Evolutionary conservation across 2,113 vertebrate species (phyloP), one percentile per base, ranked within the genome.

Genomic region (Myotis yumanensis): DNA sequence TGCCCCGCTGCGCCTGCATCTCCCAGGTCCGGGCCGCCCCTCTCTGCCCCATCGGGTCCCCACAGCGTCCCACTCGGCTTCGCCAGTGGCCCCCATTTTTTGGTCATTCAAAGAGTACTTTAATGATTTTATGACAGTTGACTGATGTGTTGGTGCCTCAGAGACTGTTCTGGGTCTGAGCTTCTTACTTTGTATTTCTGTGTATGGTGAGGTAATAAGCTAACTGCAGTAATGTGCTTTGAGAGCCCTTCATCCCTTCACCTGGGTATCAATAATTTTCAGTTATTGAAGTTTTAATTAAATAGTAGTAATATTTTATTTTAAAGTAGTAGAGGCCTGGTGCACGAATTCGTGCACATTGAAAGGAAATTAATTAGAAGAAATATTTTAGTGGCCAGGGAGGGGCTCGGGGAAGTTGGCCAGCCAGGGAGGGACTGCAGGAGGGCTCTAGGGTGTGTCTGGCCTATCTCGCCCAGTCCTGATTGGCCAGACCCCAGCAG

Each of bases 1-100:
- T 96, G 97, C 83, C 97, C 98, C 28, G 95, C 97, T 32, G 97
- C 94, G 88, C 97, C 95, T 64, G 77, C 91, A 15, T 97, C 96
- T 37, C 97, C 96, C 48, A 83, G 90, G 83, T 97, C 97, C 16
- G 92, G 59, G 69, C 82, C 95, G 52, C 96, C 95, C 72, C 97
- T 94, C 80, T 97, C 97, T 6, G 95, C 66, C 83, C 96, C 97
- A 64, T 94, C 62, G 80, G 97, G 98, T 37, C 98, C 97, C 43
- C 43, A 7, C 43, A 7, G 7, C n/a, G n/a, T n/a, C n/a, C 43
- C 8, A 7, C 43, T 43, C 43, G 43, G 43, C 43, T 1, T 43
- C 43, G 43, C 43, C 43, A 43, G 7, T 43, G 43, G 43, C 43
- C 43, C 43, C 43, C 43, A 43, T 43, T 77, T 85, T 88, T 77